Base-by-base conservation (phyloP, 1,140 invertebrate genomes). In the Piezodorus guildinii region DNA sequence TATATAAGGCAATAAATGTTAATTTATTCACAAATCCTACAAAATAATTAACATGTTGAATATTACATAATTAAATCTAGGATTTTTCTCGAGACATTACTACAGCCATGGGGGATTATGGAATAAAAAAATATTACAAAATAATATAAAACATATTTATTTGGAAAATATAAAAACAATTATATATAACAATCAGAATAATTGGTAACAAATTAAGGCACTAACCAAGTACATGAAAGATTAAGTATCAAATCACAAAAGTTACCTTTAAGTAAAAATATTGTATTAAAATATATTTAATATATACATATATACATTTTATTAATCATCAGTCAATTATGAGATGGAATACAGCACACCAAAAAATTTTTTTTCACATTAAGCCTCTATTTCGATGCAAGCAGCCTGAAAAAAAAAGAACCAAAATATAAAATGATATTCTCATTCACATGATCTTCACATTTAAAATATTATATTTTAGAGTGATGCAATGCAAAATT, bases 401-500 rank as follows among this genome's bases (percentile, higher is more conserved):
- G 62, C 23, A 56, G 49, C 62, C 62, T 63, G 62, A 52, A 63
- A 63, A 34, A 56, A 15, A 63, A 63, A 30, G 34, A 54, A 14
- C 17, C 3, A 15, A 51, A 25, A 30, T 30, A 8, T 30, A 30
- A 54, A 21, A 54, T 52, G 5, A 21, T 17, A 54, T 51, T n/a
- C n/a, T n/a, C n/a, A n/a, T n/a, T n/a, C n/a, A n/a, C n/a, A n/a
- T n/a, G n/a, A 23, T 56, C 39, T 30, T 52, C 25, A 14, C 16
- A 51, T 19, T 25, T 16, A 19, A 63, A 63, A 63, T 63, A 10
- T 39, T 12, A 39, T 12, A 39, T 39, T 10, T 39, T 10, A 10
- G 12, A 39, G 34, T 39, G 6, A 39, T 39, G 12, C 12, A 39
- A 39, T 8, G 30, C 9, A 30, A 30, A 5, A 39, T 39, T 39